Evolutionary conservation across 2,888 invertebrate genomes (phyloP), one percentile per base, ranked within the genome.

Genomic region (Stenolophus ochropezus): DNA sequence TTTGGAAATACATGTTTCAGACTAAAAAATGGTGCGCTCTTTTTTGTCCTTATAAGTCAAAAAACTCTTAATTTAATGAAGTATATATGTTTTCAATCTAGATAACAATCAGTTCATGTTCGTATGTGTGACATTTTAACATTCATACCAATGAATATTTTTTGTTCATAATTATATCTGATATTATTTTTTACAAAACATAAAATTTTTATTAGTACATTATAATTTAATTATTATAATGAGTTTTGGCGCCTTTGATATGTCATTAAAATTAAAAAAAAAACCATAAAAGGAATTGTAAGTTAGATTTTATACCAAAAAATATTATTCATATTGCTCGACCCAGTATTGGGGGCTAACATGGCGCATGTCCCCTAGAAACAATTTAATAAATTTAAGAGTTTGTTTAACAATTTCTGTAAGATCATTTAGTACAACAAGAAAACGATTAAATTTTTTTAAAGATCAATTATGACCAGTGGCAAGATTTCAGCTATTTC

Each of bases 51-150:
- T 73, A 23, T 16, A 73, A 47, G 1, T n/a, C 14, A 47, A 49
- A 73, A 73, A 49, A 49, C 49, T 49, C 20, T 4, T 20, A 73
- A 73, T 73, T 73, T 49, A 73, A 73, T 73, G 49, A 49, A 21
- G 23, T 73, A 47, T 18, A 71, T 71, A 49, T 73, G 47, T 49
- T 73, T 73, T 49, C 47, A 14, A 73, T 73, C 18, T 73, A 73
- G 73, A 73, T 73, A 21, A 23, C 49, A 49, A 73, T 73, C 73
- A 73, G 21, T 61, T 49, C 47, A 73, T 71, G 49, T 73, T 73
- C 42, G 8, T 2, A 18, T 49, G 21, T 73, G 14, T 73, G 73
- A 73, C 73, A 73, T 73, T 42, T 42, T 21, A 42, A 73, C 21
- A 73, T 69, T 69, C 33, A 5, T 16, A 5, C 11, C 4, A 23